Conservation (phyloP, 2,797 vertebrate species). For the Rhynchotus rufescens region DNA sequence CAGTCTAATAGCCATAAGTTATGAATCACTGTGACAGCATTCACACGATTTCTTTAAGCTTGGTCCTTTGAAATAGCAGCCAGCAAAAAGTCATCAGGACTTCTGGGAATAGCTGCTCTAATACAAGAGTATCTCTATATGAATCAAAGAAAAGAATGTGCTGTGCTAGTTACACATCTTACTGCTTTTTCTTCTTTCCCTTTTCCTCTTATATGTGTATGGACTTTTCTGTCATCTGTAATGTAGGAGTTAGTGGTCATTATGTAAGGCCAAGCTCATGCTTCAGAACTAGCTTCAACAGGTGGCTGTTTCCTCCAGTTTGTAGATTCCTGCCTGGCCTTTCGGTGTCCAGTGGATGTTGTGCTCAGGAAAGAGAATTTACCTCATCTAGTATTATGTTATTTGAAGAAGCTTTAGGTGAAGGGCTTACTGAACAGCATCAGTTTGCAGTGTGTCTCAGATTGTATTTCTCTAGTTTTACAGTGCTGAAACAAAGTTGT, state of each 20-base stretch:
- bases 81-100: not conserved
- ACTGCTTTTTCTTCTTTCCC: not conserved
- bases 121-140: not conserved
- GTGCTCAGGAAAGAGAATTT: not conserved
- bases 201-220: not conserved
- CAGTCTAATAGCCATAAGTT: not conserved
- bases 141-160: not conserved
- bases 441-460: not conserved
- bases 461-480: too few relatives aligned
- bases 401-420: not conserved
- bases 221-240: not conserved
- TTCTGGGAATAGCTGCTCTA: not conserved
- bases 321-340: not conserved
- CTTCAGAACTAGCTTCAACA: not conserved
- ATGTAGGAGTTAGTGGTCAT: not conserved
- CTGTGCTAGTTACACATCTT: not conserved
- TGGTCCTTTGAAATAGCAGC: not conserved
- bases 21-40: not conserved
- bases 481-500: not conserved
- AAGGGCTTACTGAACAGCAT: not conserved
- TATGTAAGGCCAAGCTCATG: not conserved
- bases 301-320: not conserved
- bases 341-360: not conserved
- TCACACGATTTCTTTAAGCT: not conserved
- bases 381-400: not conserved